phyloP scores from a whole-genome alignment of 2,888 invertebrate species.

The Sussaba pulchella region DNA sequence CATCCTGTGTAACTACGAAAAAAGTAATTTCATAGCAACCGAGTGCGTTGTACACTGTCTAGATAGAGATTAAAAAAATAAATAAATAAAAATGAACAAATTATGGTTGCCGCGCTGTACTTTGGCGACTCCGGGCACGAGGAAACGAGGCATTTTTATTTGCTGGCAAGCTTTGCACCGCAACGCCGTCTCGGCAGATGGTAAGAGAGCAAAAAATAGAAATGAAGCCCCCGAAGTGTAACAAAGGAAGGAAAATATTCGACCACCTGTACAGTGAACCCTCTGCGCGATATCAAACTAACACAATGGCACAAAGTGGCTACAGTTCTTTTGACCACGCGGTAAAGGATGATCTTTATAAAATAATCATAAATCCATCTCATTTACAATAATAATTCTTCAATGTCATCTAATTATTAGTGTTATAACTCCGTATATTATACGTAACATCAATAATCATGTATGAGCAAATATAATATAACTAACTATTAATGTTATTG shows the following conservation, averaged over 20 bases:
- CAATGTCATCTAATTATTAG: too few relatives aligned
- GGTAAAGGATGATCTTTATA: not conserved
- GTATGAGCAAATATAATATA: too few relatives aligned
- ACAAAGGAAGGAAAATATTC: constrained; percentile 23
- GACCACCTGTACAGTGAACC: constrained; percentile 33
- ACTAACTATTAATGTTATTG: too few relatives aligned
- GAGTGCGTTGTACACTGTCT: not conserved
- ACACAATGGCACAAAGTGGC: constrained; percentile 7
- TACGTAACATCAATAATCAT: too few relatives aligned
- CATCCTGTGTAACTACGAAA: not conserved
- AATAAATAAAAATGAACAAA: not conserved
- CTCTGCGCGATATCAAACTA: not conserved
- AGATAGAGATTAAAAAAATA: not conserved
- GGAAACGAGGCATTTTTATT: constrained; percentile 23
- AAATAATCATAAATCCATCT: not conserved
- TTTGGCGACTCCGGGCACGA: not conserved
- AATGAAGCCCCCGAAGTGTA: not conserved
- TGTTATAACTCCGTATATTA: too few relatives aligned
- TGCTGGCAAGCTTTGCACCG: constrained; percentile 23
- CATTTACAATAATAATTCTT: too few relatives aligned
- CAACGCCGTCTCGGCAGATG: not conserved
- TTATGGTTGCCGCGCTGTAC: not conserved
- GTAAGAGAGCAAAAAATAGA: constrained; percentile 5
- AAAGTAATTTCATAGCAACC: constrained; percentile 15
- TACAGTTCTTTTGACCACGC: not conserved